A percentile compares a stretch with the other conserved stretches of the same genome.
These are phyloP conservation scores for Trypoxylus dichotomus DNA, from an alignment of 1,140 invertebrate genomes.

Conservation along the genomic window DNA sequence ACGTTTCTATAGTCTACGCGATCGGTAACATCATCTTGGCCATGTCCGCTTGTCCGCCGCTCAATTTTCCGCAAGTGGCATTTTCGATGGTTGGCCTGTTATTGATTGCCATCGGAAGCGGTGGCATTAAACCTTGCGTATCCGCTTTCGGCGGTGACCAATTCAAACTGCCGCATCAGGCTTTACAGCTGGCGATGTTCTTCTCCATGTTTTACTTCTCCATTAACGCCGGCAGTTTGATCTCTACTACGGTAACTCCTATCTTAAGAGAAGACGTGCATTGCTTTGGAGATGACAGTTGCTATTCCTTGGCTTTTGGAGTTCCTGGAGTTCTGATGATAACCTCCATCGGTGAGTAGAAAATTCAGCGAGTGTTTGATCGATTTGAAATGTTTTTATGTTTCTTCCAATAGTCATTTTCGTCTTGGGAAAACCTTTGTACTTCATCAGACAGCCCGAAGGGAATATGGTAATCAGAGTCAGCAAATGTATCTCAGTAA, in stretches of 20 bases:
- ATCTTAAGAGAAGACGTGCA: slow-evolving; percentile 78
- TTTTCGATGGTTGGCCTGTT: slow-evolving; percentile 78
- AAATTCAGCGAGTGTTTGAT: no score
- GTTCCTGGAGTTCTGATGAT: slow-evolving; percentile 87
- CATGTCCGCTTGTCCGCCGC: slow-evolving; percentile 64
- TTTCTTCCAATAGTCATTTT: slow-evolving; percentile 74
- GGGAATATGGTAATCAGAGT: slow-evolving; percentile 84
- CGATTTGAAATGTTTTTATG: no score
- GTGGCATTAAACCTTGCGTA: slow-evolving; percentile 97
- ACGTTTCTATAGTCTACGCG: slow-evolving; percentile 85
- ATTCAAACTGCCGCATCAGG: slow-evolving; percentile 79
- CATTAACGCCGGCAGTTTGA: slow-evolving; percentile 88
- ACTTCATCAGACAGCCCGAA: slow-evolving; percentile 75
- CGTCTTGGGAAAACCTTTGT: slow-evolving; percentile 72
- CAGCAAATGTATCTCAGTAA: slow-evolving; percentile 76
- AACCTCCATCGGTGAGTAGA: slow-evolving; percentile 70
- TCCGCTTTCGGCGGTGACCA: slow-evolving; percentile 97
- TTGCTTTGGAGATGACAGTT: slow-evolving; percentile 80
- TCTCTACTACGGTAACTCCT: slow-evolving; percentile 89
- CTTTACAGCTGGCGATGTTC: slow-evolving; percentile 75
- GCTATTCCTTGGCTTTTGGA: slow-evolving; percentile 90
- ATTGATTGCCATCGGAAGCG: slow-evolving; percentile 87
- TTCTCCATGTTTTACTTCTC: slow-evolving; percentile 94
- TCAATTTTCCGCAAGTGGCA: slow-evolving; percentile 58
- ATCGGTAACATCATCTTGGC: slow-evolving; percentile 82